Conservation (phyloP, 2,797 vertebrate species). For the Smutsia gigantea region DNA sequence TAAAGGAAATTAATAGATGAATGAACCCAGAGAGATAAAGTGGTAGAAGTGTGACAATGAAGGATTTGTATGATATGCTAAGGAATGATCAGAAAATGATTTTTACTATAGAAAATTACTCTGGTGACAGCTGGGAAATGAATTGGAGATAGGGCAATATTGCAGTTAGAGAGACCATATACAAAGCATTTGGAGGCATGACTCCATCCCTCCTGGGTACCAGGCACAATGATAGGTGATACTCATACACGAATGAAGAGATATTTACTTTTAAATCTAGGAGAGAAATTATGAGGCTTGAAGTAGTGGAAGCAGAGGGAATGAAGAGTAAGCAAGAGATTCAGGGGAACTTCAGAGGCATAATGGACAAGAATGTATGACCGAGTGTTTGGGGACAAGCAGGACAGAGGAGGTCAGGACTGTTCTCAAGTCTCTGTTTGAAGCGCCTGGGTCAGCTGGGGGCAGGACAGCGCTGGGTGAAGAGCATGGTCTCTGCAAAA, state of each 20-base stretch:
- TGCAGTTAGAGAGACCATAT: background rate
- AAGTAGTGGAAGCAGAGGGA: background rate
- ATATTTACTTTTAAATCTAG: background rate
- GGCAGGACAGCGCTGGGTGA: background rate
- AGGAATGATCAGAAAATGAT: background rate
- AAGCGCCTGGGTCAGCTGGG: background rate
- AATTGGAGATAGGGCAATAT: background rate
- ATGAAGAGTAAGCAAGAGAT: background rate
- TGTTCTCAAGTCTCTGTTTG: background rate
- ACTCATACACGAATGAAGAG: background rate
- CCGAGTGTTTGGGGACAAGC: background rate
- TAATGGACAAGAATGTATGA: background rate
- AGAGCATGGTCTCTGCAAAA: too few relatives aligned
- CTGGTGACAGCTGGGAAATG: background rate
- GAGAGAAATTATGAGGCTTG: background rate
- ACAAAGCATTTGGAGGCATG: background rate
- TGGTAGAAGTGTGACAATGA: background rate
- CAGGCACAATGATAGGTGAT: background rate
- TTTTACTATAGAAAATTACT: background rate
- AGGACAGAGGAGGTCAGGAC: background rate
- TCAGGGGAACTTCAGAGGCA: background rate
- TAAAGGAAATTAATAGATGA: background rate
- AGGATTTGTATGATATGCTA: background rate
- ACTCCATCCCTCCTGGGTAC: background rate
- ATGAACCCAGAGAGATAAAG: background rate